A percentile compares a stretch with the other conserved stretches of the same genome.
These are phyloP conservation scores for Platysteira castanea DNA, from an alignment of 2,113 vertebrate species.

Conservation along the genomic window DNA sequence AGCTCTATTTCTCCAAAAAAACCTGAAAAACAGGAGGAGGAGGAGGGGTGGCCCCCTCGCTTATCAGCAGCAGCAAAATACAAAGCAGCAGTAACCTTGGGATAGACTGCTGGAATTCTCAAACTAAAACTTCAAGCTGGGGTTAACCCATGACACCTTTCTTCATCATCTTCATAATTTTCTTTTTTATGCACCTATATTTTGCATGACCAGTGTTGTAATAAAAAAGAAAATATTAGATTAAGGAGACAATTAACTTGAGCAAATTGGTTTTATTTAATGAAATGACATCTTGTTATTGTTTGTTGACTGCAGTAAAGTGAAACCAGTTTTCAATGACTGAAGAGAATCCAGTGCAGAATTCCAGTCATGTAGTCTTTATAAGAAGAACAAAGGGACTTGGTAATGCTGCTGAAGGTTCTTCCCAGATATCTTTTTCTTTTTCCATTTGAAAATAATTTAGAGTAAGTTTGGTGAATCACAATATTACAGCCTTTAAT, in stretches of 20 bases:
- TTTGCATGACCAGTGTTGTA: background rate
- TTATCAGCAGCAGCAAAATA: too few species aligned
- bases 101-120: too few species aligned
- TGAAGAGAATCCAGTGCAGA: background rate
- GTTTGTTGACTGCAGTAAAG: background rate
- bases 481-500: slow-evolving; percentile 29
- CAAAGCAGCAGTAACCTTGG: too few species aligned
- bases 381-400: background rate
- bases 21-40: too few species aligned
- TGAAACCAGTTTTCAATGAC: background rate
- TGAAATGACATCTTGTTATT: background rate
- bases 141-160: too few species aligned
- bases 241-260: background rate
- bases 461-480: background rate
- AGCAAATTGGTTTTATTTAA: background rate
- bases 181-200: background rate
- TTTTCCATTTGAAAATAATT: slow-evolving; percentile 47
- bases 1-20: too few species aligned
- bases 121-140: too few species aligned
- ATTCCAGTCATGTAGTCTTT: background rate
- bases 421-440: slow-evolving; percentile 16
- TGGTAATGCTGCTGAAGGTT: background rate
- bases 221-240: background rate
- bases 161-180: background rate
- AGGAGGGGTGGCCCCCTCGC: too few species aligned